Percentiles rank a stretch among this genome's conserved stretches.
These are phyloP conservation scores for Craterocephalus amniculus DNA, from an alignment of 2,797 vertebrate species.

Conservation along the genomic window DNA sequence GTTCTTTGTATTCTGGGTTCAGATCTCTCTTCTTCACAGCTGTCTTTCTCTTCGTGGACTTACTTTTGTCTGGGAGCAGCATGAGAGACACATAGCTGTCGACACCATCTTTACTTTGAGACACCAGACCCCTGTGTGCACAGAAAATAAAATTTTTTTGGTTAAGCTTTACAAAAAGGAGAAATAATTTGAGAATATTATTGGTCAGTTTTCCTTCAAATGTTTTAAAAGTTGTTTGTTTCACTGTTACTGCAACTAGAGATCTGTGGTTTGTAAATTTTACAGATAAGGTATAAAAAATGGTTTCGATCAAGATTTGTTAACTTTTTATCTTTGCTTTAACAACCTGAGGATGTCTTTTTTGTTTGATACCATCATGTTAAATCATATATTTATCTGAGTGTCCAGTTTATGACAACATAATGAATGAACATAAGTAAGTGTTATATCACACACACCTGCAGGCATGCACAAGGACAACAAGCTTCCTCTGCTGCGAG, in stretches of 20 bases:
- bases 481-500: conserved; percentile 81
- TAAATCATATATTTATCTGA: not conserved
- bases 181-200: too few relatives aligned
- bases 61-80: conserved; percentile 92
- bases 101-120: conserved; percentile 83
- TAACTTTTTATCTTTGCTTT: not conserved
- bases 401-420: not conserved
- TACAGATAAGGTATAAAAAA: too few relatives aligned
- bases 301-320: not conserved
- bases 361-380: not conserved
- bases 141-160: not conserved
- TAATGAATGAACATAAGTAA: not conserved
- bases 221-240: too few relatives aligned
- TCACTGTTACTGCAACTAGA: too few relatives aligned
- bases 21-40: conserved; percentile 86
- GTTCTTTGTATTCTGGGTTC: conserved; percentile 91
- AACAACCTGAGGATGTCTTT: not conserved
- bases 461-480: conserved; percentile 86
- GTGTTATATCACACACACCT: conserved; percentile 72
- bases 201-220: too few relatives aligned
- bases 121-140: conserved; percentile 76
- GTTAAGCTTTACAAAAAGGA: too few relatives aligned
- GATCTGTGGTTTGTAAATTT: too few relatives aligned
- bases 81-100: conserved; percentile 90
- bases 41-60: conserved; percentile 91